Evolutionary conservation across 2,797 vertebrate genomes (phyloP).

Genomic region (Lepidocolaptes lacrymiger): DNA sequence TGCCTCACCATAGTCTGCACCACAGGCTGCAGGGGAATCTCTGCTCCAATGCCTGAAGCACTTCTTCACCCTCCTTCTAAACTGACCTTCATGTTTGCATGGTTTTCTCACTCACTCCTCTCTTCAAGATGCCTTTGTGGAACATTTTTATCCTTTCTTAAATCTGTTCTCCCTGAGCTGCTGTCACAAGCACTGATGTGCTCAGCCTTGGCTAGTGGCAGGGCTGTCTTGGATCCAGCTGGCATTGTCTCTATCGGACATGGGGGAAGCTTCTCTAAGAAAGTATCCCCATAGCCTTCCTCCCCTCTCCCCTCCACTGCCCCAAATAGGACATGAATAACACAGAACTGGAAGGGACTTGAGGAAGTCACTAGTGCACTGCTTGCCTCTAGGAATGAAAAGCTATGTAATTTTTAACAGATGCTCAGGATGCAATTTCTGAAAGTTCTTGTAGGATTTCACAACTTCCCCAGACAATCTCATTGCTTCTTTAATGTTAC

Average conservation of each 20-base stretch:
- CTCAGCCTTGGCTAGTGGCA: accelerated
- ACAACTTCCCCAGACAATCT: neutral
- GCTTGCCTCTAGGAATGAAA: neutral
- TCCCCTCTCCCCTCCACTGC: neutral
- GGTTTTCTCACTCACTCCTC: neutral
- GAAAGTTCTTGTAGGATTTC: neutral
- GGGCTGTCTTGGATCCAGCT: neutral
- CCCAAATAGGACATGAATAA: neutral
- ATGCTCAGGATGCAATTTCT: neutral
- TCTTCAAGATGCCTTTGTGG: neutral
- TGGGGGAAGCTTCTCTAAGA: neutral
- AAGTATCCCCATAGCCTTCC: neutral
- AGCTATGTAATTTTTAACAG: neutral
- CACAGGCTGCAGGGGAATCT: neutral
- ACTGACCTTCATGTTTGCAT: neutral
- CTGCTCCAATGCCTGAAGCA: neutral
- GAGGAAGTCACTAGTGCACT: neutral
- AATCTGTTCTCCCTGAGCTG: neutral
- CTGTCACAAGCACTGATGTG: neutral
- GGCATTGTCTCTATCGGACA: neutral
- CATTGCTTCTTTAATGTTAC: neutral
- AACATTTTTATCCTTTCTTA: neutral
- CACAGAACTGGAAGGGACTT: neutral
- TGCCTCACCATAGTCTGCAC: neutral
- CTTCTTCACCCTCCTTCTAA: accelerated